Percentiles rank a stretch among this genome's conserved stretches.
These are phyloP conservation scores for Cheilosia vernalis DNA, from an alignment of 2,888 invertebrate species.

Conservation along the genomic window DNA sequence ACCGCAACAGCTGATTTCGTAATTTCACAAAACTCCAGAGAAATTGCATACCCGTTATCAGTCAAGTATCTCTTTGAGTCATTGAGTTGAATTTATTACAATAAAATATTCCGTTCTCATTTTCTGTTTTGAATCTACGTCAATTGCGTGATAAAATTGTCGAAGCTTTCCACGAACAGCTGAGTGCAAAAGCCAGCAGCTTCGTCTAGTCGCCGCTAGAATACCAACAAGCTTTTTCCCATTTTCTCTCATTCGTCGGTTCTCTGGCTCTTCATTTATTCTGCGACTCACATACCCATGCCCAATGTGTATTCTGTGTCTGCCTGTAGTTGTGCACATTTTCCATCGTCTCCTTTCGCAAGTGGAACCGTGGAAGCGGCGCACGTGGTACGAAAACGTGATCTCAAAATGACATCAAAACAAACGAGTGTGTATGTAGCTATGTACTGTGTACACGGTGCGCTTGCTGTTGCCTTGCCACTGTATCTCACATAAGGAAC, in stretches of 20 bases:
- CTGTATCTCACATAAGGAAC: constrained; percentile 23
- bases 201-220: constrained; percentile 59
- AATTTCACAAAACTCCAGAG: constrained; percentile 6
- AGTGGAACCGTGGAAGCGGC: constrained; percentile 76
- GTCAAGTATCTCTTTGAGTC: background rate
- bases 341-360: constrained; percentile 72
- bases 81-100: constrained; percentile 11
- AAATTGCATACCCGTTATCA: constrained; percentile 1
- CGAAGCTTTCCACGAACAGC: constrained; percentile 27
- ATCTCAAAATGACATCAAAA: constrained; percentile 79
- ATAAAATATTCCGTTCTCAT: constrained; percentile 23
- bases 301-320: constrained; percentile 7
- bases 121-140: constrained; percentile 22
- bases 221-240: constrained; percentile 3
- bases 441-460: constrained; percentile 41
- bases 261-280: constrained; percentile 7
- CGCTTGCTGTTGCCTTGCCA: constrained; percentile 15
- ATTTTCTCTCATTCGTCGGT: constrained; percentile 3
- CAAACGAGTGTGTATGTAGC: constrained; percentile 71
- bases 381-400: constrained; percentile 83
- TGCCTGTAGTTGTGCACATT: constrained; percentile 55
- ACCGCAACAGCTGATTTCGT: constrained; percentile 10
- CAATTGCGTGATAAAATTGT: constrained; percentile 1
- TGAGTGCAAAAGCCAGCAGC: constrained; percentile 44
- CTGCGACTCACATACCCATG: constrained; percentile 9